Percentiles rank a stretch among this genome's conserved stretches.
These are phyloP conservation scores for Margaritifera margaritifera DNA, from an alignment of 2,888 invertebrate species.

Conservation along the genomic window DNA sequence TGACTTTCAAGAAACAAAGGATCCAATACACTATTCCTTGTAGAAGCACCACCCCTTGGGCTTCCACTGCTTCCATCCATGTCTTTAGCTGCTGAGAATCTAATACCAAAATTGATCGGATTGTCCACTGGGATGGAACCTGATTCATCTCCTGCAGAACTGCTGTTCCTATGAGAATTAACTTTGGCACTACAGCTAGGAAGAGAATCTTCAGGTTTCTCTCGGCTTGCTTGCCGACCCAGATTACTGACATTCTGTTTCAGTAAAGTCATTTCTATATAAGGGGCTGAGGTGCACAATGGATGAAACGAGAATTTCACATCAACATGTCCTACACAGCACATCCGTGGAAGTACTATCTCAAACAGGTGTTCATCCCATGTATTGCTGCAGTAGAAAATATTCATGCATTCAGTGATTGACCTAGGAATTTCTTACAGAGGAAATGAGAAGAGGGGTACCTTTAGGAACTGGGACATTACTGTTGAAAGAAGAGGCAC, in stretches of 20 bases:
- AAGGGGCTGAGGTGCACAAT: constrained; percentile 83
- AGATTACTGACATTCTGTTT: constrained; percentile 81
- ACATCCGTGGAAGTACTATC: constrained; percentile 85
- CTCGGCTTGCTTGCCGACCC: constrained; percentile 70
- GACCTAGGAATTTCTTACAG: not conserved
- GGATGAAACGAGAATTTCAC: constrained; percentile 88
- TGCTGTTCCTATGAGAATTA: not conserved
- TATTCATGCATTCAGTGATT: not conserved
- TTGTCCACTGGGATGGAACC: constrained; percentile 37
- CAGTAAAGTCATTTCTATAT: constrained; percentile 83
- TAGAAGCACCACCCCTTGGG: constrained; percentile 9
- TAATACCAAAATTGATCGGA: constrained; percentile 46
- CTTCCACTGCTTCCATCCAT: constrained; percentile 22
- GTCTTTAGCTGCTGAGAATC: constrained; percentile 5
- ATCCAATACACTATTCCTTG: constrained; percentile 53
- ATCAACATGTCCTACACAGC: constrained; percentile 89
- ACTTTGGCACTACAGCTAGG: not conserved
- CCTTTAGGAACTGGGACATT: too few species aligned
- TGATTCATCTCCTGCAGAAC: constrained; percentile 12
- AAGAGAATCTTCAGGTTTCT: constrained; percentile 1
- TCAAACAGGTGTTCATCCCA: constrained; percentile 96
- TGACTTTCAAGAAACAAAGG: constrained; percentile 87
- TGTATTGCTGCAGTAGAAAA: constrained; percentile 78
- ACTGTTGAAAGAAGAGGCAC: too few species aligned
- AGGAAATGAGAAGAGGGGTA: too few species aligned